Conservation (phyloP, 2,888 invertebrate species). For the Macaria liturata region DNA sequence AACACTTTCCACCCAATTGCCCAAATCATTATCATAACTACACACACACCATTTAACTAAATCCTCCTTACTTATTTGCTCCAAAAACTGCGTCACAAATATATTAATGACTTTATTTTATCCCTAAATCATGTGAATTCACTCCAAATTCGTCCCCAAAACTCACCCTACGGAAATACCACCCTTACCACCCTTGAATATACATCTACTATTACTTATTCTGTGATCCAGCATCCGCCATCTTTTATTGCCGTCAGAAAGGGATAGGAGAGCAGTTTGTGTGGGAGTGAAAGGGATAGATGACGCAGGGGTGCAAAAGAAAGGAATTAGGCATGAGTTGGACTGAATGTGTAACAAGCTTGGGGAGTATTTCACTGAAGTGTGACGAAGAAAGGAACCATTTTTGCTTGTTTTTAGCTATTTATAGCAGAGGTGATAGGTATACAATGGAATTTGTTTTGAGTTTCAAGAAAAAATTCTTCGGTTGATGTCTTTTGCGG, state of each 20-base stretch:
- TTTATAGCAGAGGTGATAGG: too few relatives aligned
- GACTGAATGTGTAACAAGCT: slow-evolving; percentile 59
- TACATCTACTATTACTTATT: too few relatives aligned
- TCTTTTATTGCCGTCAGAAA: slow-evolving; percentile 53
- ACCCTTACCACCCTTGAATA: slow-evolving; percentile 45
- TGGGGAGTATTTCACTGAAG: slow-evolving; percentile 49
- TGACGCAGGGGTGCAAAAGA: slow-evolving; percentile 51
- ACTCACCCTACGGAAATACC: slow-evolving; percentile 64
- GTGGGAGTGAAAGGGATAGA: slow-evolving; percentile 35
- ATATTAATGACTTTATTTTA: slow-evolving; percentile 51
- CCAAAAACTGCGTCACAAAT: slow-evolving; percentile 15
- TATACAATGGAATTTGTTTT: too few relatives aligned
- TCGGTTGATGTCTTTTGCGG: too few relatives aligned
- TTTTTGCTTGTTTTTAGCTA: too few relatives aligned
- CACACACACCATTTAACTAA: slow-evolving; percentile 17
- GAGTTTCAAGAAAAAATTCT: too few relatives aligned
- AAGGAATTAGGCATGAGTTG: slow-evolving; percentile 54
- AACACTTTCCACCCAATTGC: slow-evolving; percentile 8
- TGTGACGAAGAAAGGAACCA: background rate
- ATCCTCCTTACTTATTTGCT: slow-evolving; percentile 9
- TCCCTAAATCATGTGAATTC: slow-evolving; percentile 58
- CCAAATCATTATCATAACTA: slow-evolving; percentile 6
- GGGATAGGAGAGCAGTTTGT: slow-evolving; percentile 31
- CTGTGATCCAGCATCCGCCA: slow-evolving; percentile 70
- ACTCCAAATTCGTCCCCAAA: slow-evolving; percentile 54